Base-by-base conservation (phyloP, 2,888 invertebrate genomes). In the Nomada fabriciana region DNA sequence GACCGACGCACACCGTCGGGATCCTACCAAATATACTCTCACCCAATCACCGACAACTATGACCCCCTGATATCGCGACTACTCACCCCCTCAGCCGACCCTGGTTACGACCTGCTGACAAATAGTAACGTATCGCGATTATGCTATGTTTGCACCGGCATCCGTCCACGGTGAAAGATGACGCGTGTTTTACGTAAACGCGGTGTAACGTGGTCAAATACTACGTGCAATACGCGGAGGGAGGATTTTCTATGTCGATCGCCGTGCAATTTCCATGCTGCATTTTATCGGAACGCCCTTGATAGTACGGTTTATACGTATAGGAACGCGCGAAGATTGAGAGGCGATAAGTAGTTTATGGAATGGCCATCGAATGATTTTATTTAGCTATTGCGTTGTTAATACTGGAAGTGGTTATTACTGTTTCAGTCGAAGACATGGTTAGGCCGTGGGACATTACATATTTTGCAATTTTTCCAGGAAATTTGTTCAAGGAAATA, bases 81-180 rank as follows among this genome's bases (percentile, higher is more conserved):
- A 79, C 85, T 18, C 15, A 10, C 13, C 53, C 18, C 36, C 47
- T 52, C 11, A 52, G 3, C 15, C 20, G 9, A 70, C 75, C 80
- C 80, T 63, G 60, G 86, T 85, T 87, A 87, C 88, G 84, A 85
- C 78, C 82, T 63, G 81, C 85, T 91, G 91, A 89, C 91, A 91
- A 92, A 91, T 92, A 91, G 90, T 91, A 92, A 90, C 90, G 88
- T 86, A 84, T 90, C 89, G 87, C 78, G 90, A 90, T 91, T 90
- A 90, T 89, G 90, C 88, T 79, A 64, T 84, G 89, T 87, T 88
- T 86, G 83, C 84, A 79, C 69, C 80, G 73, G 69, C 75, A 84
- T 82, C 80, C 76, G 61, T 80, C 84, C 74, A 52, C 25, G 84
- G 72, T 80, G 84, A 86, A 84, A 86, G 87, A 86, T 86, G 86